phyloP scores from a whole-genome alignment of 2,888 invertebrate species.

The Machimus atricapillus region DNA sequence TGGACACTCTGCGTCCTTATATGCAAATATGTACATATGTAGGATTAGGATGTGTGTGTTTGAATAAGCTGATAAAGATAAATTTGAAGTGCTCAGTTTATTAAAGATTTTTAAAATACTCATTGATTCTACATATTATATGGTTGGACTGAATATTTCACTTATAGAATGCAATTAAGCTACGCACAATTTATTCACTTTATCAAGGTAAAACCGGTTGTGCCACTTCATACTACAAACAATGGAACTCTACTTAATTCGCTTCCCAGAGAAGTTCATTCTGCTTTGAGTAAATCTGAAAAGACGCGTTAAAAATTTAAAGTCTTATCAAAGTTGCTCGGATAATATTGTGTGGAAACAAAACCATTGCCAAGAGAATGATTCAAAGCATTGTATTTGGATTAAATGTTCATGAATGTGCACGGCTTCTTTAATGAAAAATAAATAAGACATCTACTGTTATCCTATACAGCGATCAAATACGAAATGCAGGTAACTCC shows the following conservation, averaged over 20 bases:
- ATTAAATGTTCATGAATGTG: background rate
- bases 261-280: background rate
- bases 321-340: background rate
- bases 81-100: no score
- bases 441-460: background rate
- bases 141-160: no score
- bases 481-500: background rate
- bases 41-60: no score
- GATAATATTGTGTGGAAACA: background rate
- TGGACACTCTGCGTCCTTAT: no score
- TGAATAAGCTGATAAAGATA: no score
- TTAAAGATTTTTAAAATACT: no score
- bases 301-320: background rate
- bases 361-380: background rate
- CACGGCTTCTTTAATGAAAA: background rate
- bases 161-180: background rate
- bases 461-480: background rate
- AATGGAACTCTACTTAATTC: background rate
- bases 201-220: background rate
- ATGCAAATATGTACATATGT: no score
- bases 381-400: background rate
- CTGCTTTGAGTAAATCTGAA: background rate
- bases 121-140: no score
- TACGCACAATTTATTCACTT: background rate
- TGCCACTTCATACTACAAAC: background rate